phyloP scores from a whole-genome alignment of 1,140 invertebrate genomes.

The Drosophila pectinifera region DNA sequence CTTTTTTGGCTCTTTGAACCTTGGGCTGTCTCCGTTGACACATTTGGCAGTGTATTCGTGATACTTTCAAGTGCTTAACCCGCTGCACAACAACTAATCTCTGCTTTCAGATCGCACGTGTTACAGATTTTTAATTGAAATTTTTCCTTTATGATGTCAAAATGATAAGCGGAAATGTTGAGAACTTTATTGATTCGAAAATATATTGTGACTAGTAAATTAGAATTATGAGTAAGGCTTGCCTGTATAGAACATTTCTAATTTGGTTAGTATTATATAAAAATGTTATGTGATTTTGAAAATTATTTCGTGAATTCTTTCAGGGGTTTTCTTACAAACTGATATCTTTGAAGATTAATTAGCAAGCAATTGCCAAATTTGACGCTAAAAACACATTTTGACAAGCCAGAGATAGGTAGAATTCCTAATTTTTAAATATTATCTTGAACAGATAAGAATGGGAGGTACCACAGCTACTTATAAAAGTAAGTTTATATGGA shows the following conservation, averaged over 20 bases:
- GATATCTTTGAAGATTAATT: background rate
- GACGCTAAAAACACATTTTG: background rate
- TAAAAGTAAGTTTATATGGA: background rate
- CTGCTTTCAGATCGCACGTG: conserved; percentile 12
- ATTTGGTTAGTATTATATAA: background rate
- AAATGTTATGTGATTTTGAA: background rate
- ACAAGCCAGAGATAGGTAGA: background rate
- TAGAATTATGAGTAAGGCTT: background rate
- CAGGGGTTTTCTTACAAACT: no score
- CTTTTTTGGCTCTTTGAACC: conserved; percentile 37
- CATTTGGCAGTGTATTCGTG: conserved; percentile 55
- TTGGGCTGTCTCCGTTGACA: conserved; percentile 51
- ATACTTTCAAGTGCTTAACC: conserved; percentile 24
- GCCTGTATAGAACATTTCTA: background rate
- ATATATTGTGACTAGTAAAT: no score
- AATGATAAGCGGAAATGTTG: conserved; percentile 1
- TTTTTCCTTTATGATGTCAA: background rate
- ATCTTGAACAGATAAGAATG: background rate
- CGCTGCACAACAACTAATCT: conserved; percentile 10
- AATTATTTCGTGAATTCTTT: background rate
- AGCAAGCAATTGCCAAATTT: no score
- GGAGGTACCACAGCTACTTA: background rate
- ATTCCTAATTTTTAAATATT: background rate
- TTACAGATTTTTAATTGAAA: conserved; percentile 23
- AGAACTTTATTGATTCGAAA: background rate